Conservation (phyloP, 2,797 vertebrate species). For the Acestrorhynchus altus region DNA sequence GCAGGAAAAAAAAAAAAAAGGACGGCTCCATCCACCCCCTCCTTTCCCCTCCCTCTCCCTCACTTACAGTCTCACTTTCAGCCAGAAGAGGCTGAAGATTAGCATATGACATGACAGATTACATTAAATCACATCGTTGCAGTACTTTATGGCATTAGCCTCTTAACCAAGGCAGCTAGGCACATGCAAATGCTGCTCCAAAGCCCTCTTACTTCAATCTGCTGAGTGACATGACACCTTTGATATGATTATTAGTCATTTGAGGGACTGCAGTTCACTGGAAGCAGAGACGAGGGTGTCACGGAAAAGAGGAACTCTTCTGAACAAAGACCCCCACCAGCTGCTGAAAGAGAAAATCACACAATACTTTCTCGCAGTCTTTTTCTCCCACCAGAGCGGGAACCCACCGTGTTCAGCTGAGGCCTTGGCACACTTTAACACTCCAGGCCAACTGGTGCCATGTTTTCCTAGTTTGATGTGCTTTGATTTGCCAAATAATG, state of each 20-base stretch:
- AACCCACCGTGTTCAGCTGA: background rate
- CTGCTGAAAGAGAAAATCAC: conserved; percentile 9
- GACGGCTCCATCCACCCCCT: conserved; percentile 34
- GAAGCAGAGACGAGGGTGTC: conserved; percentile 87
- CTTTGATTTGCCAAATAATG: no score
- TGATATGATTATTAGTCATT: conserved; percentile 99
- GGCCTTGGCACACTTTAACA: background rate
- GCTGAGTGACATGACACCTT: conserved; percentile 96
- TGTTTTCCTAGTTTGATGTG: no score
- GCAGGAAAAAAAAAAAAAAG: conserved; percentile 76
- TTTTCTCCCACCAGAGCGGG: no score
- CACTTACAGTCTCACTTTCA: conserved; percentile 82
- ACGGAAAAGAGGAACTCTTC: conserved; percentile 88
- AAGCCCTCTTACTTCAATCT: conserved; percentile 99
- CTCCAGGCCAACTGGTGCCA: no score
- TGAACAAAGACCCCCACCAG: conserved; percentile 82
- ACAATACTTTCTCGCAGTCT: background rate
- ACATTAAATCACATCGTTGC: conserved; percentile 97
- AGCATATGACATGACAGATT: conserved; percentile 99
- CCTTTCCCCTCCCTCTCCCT: conserved; percentile 30
- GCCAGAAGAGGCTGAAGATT: conserved; percentile 96
- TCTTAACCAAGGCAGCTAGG: conserved; percentile 93
- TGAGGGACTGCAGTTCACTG: conserved; percentile 94
- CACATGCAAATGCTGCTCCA: conserved; percentile 95
- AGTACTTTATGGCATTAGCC: conserved; percentile 97